Base-by-base conservation (phyloP, 2,888 invertebrate genomes). In the Ryuthela nishihirai region DNA sequence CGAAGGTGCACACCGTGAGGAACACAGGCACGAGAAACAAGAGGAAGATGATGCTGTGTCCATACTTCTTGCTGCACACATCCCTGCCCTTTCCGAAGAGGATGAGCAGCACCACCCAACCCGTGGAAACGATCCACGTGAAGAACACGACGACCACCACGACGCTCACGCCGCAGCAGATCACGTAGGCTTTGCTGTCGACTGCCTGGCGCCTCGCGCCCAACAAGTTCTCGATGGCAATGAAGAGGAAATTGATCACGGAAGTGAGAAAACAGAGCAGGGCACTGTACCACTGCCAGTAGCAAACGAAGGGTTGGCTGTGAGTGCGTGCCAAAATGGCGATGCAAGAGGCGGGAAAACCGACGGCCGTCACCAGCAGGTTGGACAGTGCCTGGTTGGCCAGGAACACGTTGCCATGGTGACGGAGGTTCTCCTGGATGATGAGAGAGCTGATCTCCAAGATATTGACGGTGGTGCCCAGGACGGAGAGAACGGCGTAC, bases 351-450 rank as follows among this genome's bases (percentile, higher is more conserved):
- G 56, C 56, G 1, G 65, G 60, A 24, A 63, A 61, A 5, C 52
- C 64, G 12, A 62, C 20, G 5, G 58, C 54, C 9, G 56, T 56
- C 18, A 65, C 42, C 9, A 65, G 29, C 18, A 65, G 49, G 41
- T 65, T 63, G 23, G 65, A 45, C 24, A 65, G 23, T n/a, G 63
- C 65, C 38, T 63, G 63, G 40, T 63, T 65, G 4, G 63, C 65
- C 17, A 65, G 32, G 23, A 64, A 52, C 3, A 54, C 49, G 34
- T 65, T 65, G 17, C 63, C 58, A 35, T 58, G 55, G 9, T 58
- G 59, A 7, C 60, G 40, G n/a, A 65, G 35, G 15, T 46, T 54
- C 17, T 63, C 53, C 44, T 65, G 63, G 18, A 65, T 54, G 25
- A 65, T 56, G 10, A 65, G 43, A 10, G 65, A 53, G 32, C 63